Base-by-base conservation (phyloP, 1,140 invertebrate species). In the Magallana angulata region DNA sequence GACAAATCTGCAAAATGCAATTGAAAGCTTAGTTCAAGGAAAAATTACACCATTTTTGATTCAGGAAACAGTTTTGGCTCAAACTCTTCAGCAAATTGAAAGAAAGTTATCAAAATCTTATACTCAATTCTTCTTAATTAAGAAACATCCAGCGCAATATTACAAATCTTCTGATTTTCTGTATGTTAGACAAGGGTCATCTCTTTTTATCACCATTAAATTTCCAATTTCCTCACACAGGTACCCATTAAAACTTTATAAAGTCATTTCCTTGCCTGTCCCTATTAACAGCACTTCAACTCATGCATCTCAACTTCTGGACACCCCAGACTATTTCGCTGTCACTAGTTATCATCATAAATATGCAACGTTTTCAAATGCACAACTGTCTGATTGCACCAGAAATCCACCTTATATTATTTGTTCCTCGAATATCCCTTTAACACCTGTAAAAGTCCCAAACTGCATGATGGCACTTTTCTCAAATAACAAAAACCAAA, bases 291-390 rank as follows among this genome's bases (percentile, higher is more conserved):
- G 62, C 48, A 84, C 82, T 18, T 60, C 80, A 24, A 30, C 24
- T 24, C 87, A 88, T 88, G 87, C 87, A 1, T 85, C 87, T 57
- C 83, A 88, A 59, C 58, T 88, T 7, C 62, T 85, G n/a, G 60
- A 85, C 64, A 16, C 85, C 18, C 87, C 87, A 60, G 57, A 85
- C 24, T 88, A 82, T 24, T 59, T 88, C 57, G 87, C 87, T 60
- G 16, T 88, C 57, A 88, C 87, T 18, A 36, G 76, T 24, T n/a
- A 85, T 30, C 76, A 85, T 62, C 71, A 88, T 14, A 60, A 82
- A 36, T 88, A 71, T 30, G 14, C 56, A 14, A 7, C 76, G 14
- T 59, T 88, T n/a, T 64, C 83, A 30, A 48, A 1, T 7, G 5
- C 4, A n/a, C 56, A 85, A 57, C 18, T 88, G 7, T 16, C 56